Percentiles rank a stretch among this genome's conserved stretches.
Evolutionary conservation across 1,140 invertebrate genomes (phyloP).

Genomic region (Trichonephila clavata): DNA sequence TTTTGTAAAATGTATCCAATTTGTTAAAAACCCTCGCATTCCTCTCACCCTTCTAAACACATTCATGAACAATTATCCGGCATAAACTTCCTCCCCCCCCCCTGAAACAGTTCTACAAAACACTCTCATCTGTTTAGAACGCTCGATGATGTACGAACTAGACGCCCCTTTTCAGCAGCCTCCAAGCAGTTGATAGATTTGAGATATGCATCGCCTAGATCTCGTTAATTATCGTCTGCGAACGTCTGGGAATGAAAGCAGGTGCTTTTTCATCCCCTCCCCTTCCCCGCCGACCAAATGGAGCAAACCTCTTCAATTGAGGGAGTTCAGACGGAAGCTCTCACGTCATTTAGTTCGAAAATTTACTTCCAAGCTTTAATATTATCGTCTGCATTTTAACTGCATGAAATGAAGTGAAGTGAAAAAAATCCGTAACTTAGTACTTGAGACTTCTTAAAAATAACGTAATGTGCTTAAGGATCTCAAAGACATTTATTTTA

Average conservation of each 20-base stretch:
- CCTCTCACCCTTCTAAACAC: no score
- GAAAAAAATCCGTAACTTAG: no score
- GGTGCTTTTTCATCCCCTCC: slow-evolving; percentile 24
- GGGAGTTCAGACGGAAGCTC: background rate
- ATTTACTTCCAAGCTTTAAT: background rate
- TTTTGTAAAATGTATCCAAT: no score
- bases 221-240: slow-evolving; percentile 44
- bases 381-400: background rate
- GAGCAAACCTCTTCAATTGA: background rate
- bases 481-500: no score
- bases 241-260: slow-evolving; percentile 48
- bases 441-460: no score
- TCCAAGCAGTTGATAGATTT: slow-evolving; percentile 13
- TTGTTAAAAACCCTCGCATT: no score
- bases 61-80: no score
- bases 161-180: slow-evolving; percentile 6
- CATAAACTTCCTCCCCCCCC: no score
- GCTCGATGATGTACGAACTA: no score
- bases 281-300: background rate
- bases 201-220: slow-evolving; percentile 25
- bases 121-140: no score
- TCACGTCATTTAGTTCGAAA: background rate
- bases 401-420: background rate
- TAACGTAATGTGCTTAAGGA: no score
- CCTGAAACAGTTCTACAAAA: no score